Percentiles rank a stretch among this genome's conserved stretches.
Conservation (phyloP, 2,888 invertebrate species). For the Diplazon laetatorius region DNA sequence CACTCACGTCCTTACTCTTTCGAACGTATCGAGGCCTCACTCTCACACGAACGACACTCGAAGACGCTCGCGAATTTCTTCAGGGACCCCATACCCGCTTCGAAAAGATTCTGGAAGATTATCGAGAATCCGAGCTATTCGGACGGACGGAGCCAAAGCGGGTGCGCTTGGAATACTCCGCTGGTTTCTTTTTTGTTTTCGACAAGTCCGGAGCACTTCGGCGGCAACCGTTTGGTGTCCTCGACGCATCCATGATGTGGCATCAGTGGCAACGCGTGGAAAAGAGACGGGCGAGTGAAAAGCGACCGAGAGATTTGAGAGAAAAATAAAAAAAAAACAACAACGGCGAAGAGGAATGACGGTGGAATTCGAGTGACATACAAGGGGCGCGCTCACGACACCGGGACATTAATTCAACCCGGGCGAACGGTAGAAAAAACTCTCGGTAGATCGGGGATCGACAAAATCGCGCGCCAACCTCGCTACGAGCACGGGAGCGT, state of each 20-base stretch:
- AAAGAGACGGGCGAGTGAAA: conserved; percentile 7
- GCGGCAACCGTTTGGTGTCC: conserved; percentile 38
- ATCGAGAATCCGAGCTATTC: conserved; percentile 68
- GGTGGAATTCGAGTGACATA: conserved; percentile 38
- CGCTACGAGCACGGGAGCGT: conserved; percentile 58
- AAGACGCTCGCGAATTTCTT: conserved; percentile 27
- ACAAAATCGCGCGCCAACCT: conserved; percentile 61
- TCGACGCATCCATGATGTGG: conserved; percentile 11
- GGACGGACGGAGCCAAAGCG: conserved; percentile 28
- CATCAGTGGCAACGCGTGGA: conserved; percentile 12
- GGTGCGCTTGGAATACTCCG: conserved; percentile 45
- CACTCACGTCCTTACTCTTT: neutral
- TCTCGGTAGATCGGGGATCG: conserved; percentile 60
- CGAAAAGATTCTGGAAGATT: conserved; percentile 65
- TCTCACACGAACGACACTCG: conserved; percentile 1
- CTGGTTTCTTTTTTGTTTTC: conserved; percentile 3
- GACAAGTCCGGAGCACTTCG: conserved; percentile 22
- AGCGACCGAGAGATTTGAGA: conserved; percentile 27
- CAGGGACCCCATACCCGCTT: conserved; percentile 38
- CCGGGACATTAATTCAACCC: conserved; percentile 69
- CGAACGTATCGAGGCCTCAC: neutral
- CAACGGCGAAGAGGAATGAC: neutral
- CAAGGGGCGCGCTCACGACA: conserved; percentile 42
- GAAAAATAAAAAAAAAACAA: conserved; percentile 21
- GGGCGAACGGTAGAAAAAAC: conserved; percentile 45